Evolutionary conservation across 1,140 invertebrate genomes (phyloP).

Genomic region (Drosophila sturtevanti): DNA sequence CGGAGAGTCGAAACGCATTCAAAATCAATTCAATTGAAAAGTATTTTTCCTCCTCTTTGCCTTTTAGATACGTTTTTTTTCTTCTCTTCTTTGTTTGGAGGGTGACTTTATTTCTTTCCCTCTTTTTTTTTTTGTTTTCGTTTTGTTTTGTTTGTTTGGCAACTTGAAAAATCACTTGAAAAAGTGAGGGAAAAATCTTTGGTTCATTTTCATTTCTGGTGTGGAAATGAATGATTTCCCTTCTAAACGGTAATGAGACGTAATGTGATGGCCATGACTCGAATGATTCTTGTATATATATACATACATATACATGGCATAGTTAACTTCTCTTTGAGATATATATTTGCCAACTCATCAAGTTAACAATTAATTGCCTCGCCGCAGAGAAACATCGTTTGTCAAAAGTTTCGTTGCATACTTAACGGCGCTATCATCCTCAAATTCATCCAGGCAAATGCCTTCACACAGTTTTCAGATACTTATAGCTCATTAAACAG

Average conservation of each 20-base stretch:
- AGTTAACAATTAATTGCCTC: constrained; percentile 67
- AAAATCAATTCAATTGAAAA: constrained; percentile 80
- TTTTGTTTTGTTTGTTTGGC: constrained; percentile 32
- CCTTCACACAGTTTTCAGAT: constrained; percentile 53
- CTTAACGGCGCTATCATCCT: constrained; percentile 54
- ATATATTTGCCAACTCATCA: constrained; percentile 37
- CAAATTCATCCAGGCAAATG: constrained; percentile 42
- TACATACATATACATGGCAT: not conserved
- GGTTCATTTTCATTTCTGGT: constrained; percentile 57
- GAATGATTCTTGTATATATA: constrained; percentile 22
- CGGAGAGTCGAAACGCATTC: constrained; percentile 64
- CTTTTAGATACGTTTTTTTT: constrained; percentile 10
- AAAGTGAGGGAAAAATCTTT: constrained; percentile 25
- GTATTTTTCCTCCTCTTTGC: constrained; percentile 50
- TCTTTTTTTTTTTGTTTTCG: not conserved
- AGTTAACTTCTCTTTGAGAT: constrained; percentile 20
- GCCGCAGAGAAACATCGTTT: constrained; percentile 56
- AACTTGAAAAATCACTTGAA: constrained; percentile 48
- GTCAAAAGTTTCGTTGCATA: constrained; percentile 78
- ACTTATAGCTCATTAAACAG: constrained; percentile 77
- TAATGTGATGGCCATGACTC: constrained; percentile 73
- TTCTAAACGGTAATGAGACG: constrained; percentile 72
- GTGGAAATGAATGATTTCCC: constrained; percentile 75
- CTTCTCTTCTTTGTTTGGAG: constrained; percentile 8
- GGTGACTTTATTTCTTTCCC: constrained; percentile 29